Evolutionary conservation across 2,113 vertebrate species (phyloP).

Genomic region (Heloderma charlesbogerti): DNA sequence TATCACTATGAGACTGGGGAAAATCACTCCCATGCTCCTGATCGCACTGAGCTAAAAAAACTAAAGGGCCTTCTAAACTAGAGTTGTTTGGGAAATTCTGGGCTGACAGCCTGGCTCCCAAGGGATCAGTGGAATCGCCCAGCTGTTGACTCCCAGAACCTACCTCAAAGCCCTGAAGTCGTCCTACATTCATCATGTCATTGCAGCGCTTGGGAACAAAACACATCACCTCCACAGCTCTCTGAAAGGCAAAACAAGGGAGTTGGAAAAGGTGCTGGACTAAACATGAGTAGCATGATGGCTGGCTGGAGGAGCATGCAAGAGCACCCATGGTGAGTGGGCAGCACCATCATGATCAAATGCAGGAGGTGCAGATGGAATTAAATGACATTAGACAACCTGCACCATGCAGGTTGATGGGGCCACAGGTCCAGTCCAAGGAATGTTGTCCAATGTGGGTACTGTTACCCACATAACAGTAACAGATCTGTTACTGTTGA

Average conservation of each 20-base stretch:
- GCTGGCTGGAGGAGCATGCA: too few species aligned
- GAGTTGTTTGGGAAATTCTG: not conserved
- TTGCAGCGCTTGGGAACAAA: slow-evolving; percentile 94
- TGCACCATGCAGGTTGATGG: not conserved
- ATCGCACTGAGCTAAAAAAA: not conserved
- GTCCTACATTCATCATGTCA: slow-evolving; percentile 94
- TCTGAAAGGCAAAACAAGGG: slow-evolving; percentile 70
- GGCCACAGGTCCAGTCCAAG: too few species aligned
- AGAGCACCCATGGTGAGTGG: not conserved
- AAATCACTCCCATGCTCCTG: not conserved
- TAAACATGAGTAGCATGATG: not conserved
- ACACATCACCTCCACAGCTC: slow-evolving; percentile 93
- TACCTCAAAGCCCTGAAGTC: slow-evolving; percentile 94
- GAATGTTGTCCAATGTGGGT: not conserved
- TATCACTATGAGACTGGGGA: not conserved
- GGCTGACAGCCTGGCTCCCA: not conserved
- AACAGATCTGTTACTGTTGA: too few species aligned
- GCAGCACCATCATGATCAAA: not conserved
- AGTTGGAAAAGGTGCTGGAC: too few species aligned
- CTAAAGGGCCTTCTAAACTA: not conserved
- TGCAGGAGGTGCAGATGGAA: not conserved
- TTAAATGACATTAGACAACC: not conserved
- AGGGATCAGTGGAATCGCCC: not conserved
- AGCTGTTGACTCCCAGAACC: not conserved
- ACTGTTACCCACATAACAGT: too few species aligned